Conservation (phyloP, 2,113 vertebrate species). For the Pycnonotus jocosus region DNA sequence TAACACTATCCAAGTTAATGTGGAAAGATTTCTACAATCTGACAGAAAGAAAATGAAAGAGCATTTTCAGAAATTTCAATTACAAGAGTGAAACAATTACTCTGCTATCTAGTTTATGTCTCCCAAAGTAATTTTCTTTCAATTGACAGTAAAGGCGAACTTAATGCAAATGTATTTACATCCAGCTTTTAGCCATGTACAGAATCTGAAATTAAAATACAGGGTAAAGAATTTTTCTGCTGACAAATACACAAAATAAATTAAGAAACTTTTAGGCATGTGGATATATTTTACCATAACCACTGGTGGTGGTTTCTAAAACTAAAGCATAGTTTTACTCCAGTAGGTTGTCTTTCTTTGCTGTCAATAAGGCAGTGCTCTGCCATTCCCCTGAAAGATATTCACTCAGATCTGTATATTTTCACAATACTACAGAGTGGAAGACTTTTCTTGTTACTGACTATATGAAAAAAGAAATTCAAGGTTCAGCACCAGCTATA, state of each 20-base stretch:
- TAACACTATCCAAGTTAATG: background rate
- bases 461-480: background rate
- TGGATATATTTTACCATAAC: background rate
- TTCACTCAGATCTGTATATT: background rate
- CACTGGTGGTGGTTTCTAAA: slow-evolving; percentile 45
- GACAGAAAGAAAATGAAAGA: background rate
- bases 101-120: background rate
- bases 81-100: background rate
- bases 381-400: background rate
- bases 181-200: background rate
- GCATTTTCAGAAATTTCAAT: background rate
- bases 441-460: background rate
- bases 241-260: slow-evolving; percentile 27
- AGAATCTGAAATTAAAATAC: background rate
- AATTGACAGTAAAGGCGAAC: background rate
- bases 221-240: background rate
- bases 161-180: background rate
- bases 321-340: background rate
- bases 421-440: background rate
- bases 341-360: slow-evolving; percentile 17
- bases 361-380: background rate
- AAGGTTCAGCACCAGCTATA: background rate
- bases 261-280: background rate
- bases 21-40: background rate
- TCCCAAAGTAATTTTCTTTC: background rate